These are phyloP conservation scores for Pseudorhombus dupliciocellatus DNA, from an alignment of 2,113 vertebrate genomes.

Conservation along the genomic window DNA sequence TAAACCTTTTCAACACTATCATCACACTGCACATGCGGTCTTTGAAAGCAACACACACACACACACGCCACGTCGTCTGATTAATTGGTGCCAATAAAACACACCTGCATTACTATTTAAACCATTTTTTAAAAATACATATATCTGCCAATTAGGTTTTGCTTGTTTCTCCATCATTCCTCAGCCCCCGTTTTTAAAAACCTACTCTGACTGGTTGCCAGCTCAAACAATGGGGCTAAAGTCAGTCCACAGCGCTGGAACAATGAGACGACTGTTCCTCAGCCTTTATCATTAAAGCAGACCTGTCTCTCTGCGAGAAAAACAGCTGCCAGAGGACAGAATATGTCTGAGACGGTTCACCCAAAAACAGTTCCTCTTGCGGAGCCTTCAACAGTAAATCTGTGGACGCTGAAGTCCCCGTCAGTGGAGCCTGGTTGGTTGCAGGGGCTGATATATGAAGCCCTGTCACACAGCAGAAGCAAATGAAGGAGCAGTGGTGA, in stretches of 20 bases:
- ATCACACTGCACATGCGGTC: slow-evolving; percentile 1
- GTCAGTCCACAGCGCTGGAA: slow-evolving; percentile 59
- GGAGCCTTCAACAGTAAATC: slow-evolving; percentile 37
- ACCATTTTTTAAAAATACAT: not conserved
- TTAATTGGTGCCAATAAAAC: slow-evolving; percentile 50
- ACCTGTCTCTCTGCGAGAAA: slow-evolving; percentile 62
- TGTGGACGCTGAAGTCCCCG: slow-evolving; percentile 36
- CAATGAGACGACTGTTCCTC: slow-evolving; percentile 75
- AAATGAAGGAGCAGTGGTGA: slow-evolving; percentile 33
- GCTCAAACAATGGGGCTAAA: slow-evolving; percentile 58
- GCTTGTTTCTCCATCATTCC: slow-evolving; percentile 11
- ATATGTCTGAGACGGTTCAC: slow-evolving; percentile 56
- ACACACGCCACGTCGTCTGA: not conserved
- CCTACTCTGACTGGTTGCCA: slow-evolving; percentile 29
- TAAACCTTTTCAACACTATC: slow-evolving; percentile 27
- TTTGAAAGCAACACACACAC: too few species aligned
- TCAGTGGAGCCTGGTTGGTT: slow-evolving; percentile 36
- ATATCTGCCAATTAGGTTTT: slow-evolving; percentile 4
- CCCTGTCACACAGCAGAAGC: slow-evolving; percentile 19
- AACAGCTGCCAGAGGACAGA: slow-evolving; percentile 53
- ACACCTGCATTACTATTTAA: slow-evolving; percentile 19
- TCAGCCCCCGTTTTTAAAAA: slow-evolving; percentile 23
- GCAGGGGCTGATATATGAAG: slow-evolving; percentile 31
- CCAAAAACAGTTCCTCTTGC: slow-evolving; percentile 60
- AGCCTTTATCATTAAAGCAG: slow-evolving; percentile 71